Percentiles rank a stretch among this genome's conserved stretches.
These are phyloP conservation scores for Scaptomyza reducta DNA, from an alignment of 2,888 invertebrate species.

Conservation along the genomic window DNA sequence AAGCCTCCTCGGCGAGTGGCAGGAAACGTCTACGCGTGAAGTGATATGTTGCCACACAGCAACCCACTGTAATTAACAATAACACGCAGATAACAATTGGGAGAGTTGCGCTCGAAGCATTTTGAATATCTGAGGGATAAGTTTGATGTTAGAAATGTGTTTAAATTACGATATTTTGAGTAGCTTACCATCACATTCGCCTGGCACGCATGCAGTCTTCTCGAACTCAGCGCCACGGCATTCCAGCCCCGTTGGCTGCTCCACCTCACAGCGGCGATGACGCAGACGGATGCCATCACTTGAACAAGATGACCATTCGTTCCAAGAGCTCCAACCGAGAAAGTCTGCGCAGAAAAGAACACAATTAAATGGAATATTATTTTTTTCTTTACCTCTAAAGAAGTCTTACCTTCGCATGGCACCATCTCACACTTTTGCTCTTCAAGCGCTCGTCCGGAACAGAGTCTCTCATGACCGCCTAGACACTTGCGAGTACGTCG, in stretches of 20 bases:
- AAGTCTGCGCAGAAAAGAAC: constrained; percentile 85
- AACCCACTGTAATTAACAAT: constrained; percentile 82
- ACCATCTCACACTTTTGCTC: constrained; percentile 89
- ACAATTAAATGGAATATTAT: not conserved
- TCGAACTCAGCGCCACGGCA: constrained; percentile 90
- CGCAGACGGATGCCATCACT: constrained; percentile 88
- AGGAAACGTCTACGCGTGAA: constrained; percentile 85
- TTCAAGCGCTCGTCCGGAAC: constrained; percentile 87
- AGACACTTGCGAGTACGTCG: constrained; percentile 89
- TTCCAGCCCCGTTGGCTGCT: constrained; percentile 86
- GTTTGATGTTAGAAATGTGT: not conserved
- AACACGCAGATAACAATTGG: constrained; percentile 74
- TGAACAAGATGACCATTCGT: constrained; percentile 89
- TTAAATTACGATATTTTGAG: not conserved
- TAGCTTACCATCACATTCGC: constrained; percentile 79
- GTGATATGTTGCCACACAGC: constrained; percentile 82
- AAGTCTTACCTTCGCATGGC: constrained; percentile 87
- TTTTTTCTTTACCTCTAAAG: not conserved
- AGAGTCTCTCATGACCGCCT: constrained; percentile 85
- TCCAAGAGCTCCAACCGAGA: constrained; percentile 91
- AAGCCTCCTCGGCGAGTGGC: constrained; percentile 58
- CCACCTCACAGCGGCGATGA: constrained; percentile 87
- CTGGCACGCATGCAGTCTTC: constrained; percentile 87
- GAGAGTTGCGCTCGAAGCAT: constrained; percentile 73
- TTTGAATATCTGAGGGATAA: constrained; percentile 62